Base-by-base conservation (phyloP, 2,797 vertebrate genomes). In the Dipus sagitta region DNA sequence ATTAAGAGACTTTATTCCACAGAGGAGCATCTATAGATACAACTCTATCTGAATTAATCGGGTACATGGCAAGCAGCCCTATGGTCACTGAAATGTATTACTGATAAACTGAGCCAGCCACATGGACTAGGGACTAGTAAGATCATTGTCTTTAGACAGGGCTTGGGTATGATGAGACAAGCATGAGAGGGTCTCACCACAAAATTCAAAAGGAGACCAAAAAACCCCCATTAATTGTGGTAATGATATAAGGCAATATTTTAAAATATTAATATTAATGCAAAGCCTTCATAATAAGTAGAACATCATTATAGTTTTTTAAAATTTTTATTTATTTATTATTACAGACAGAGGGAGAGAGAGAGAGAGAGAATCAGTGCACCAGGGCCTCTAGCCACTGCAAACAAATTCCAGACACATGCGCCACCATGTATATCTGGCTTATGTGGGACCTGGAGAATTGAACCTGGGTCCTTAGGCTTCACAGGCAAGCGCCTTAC, bases 1-100 rank as follows among this genome's bases (percentile, higher is more conserved):
- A 54, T 93, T 84, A 80, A 88, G 58, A 93, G 58, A 65, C 21
- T 15, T 88, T 65, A 20, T 60, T 85, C 23, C 28, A 52, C 52
- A 92, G 54, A 79, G 60, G 24, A 65, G 77, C 71, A n/a, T n/a
- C n/a, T n/a, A n/a, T 32, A 68, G 26, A 80, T 70, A 68, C 6
- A 76, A 3, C 72, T 96, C 28, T 47, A 52, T 60, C 60, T 62
- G 70, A 77, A 77, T 70, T 65, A 52, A 60, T 65, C 64, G n/a
- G 15, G 34, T 71, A n/a, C 42, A 79, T n/a, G 15, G 21, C 54
- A 87, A 87, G 58, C 26, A 23, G 11, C 26, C 24, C n/a, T 1
- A 10, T 24, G 24, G 18, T 34, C 70, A 34, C 67, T 90, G 77
- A 87, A 85, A 85, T 58, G 28, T 60, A 38, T 68, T 76, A 30